Base-by-base conservation (phyloP, 2,797 vertebrate species). In the Xerus rutilus region DNA sequence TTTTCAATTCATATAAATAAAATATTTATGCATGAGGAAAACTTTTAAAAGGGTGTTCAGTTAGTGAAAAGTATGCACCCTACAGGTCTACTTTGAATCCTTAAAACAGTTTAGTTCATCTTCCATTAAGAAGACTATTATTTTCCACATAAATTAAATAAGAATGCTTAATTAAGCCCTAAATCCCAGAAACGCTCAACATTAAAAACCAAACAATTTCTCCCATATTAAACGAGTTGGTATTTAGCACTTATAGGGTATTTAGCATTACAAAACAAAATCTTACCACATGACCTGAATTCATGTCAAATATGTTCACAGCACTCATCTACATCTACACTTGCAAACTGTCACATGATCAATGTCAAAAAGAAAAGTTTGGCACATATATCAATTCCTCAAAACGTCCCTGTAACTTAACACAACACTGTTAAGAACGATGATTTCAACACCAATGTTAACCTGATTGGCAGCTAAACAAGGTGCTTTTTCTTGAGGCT, bases 401-500 rank as follows among this genome's bases (percentile, higher is more conserved):
- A 87, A 91, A 97, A 86, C 1, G 3, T 93, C 96, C 97, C 97
- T 97, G 96, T 92, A 86, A 83, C 97, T 97, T 67, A 52, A 72
- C 28, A 94, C 94, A 73, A 95, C 83, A 96, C 97, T 89, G 95
- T 84, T 89, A 69, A 84, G 97, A 97, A 97, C 20, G 49, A 95
- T 1, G 94, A 97, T 67, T 76, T 97, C 97, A 89, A 82, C 90
- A 74, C 70, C 93, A 89, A 18, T 86, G 65, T 57, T 94, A 95
- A 87, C 96, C 97, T 97, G 97, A 97, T 89, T 43, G 96, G 97
- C 98, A 97, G 98, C 98, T 98, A 85, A 96, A 97, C 97, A 97
- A 98, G 98, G 98, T 98, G 98, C 98, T 97, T 94, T 64, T 89
- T 81, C 94, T 96, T 79, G 72, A 89, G 92, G 25, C 96, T 94